phyloP scores from a whole-genome alignment of 1,140 invertebrate species.

The Oscheius sp. region DNA sequence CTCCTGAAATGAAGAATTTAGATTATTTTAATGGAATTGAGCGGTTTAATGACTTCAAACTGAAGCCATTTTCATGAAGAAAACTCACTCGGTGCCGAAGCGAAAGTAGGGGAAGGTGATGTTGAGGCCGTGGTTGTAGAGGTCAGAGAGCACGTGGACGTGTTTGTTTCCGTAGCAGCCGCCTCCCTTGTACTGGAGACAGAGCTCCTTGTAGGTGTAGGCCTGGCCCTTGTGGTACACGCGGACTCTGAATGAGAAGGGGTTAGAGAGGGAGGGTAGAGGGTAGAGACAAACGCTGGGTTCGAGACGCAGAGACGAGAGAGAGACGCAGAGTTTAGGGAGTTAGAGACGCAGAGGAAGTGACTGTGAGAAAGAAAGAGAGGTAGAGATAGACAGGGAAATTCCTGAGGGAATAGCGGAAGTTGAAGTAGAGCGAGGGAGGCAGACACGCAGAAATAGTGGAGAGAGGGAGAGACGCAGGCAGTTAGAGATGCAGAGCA shows the following conservation, averaged over 20 bases:
- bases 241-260: constrained; percentile 15
- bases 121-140: constrained; percentile 44
- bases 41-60: neutral
- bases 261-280: no score
- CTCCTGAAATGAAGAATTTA: constrained; percentile 6
- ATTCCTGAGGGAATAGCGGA: no score
- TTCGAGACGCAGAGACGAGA: no score
- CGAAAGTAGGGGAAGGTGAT: constrained; percentile 43
- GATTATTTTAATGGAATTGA: neutral
- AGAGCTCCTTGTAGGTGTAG: constrained; percentile 44
- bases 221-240: constrained; percentile 29
- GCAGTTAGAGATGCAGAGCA: no score
- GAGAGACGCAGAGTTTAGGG: no score
- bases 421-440: no score
- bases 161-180: constrained; percentile 20
- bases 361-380: no score
- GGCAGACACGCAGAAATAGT: no score
- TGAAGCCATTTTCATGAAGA: neutral
- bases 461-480: no score
- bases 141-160: constrained; percentile 40
- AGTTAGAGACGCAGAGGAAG: no score
- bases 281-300: no score
- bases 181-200: constrained; percentile 10
- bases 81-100: constrained; percentile 33
- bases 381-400: no score